Conservation (phyloP, 2,113 vertebrate species). For the Sitta europaea region DNA sequence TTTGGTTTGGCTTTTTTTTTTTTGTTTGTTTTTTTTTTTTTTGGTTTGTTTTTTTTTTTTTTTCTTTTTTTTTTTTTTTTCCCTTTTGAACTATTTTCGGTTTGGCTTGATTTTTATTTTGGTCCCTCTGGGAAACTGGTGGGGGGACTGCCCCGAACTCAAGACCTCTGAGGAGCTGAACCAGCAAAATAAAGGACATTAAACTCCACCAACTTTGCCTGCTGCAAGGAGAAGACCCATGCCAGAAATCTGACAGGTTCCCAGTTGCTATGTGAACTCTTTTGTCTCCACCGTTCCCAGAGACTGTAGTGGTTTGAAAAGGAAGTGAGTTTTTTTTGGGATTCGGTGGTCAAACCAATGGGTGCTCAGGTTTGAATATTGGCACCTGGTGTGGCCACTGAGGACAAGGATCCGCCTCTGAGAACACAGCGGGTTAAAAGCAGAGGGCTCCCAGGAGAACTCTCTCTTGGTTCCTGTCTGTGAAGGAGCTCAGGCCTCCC, state of each 20-base stretch:
- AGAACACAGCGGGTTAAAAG: no score
- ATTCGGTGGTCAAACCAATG: no score
- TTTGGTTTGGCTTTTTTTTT: not conserved
- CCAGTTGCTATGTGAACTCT: not conserved
- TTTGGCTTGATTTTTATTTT: not conserved
- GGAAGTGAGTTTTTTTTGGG: no score
- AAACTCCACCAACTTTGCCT: not conserved
- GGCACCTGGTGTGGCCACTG: no score
- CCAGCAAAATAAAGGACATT: not conserved
- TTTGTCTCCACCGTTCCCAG: not conserved
- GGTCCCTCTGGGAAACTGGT: rapidly evolving
- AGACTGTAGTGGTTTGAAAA: no score
- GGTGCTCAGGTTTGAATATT: no score
- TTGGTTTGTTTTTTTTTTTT: no score
- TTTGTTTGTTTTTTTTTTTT: not conserved
- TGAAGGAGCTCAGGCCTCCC: no score
- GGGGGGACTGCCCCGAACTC: rapidly evolving
- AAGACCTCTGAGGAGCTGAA: not conserved
- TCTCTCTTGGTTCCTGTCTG: no score
- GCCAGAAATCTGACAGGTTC: not conserved
- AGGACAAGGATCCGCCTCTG: no score
- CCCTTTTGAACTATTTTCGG: not conserved
- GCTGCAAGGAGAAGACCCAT: not conserved
- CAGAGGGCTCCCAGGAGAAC: no score
- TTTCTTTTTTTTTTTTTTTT: no score